These are phyloP conservation scores for Mastigias papua DNA, from an alignment of 30 jellyfish, hydroid and myxozoan genomes.

Conservation along the genomic window DNA sequence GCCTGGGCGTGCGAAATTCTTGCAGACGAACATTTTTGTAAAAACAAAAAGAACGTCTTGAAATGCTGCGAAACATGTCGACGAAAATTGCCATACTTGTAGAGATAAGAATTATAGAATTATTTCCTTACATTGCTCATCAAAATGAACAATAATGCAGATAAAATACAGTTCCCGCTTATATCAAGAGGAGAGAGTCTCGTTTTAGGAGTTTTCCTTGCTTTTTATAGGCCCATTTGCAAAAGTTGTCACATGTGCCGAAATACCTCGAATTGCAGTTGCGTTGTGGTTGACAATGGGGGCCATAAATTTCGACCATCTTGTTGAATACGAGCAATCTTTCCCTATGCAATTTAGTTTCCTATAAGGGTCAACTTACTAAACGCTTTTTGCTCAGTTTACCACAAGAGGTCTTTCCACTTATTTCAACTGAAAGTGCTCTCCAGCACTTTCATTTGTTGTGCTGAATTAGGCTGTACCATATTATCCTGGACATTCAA, in stretches of 20 bases:
- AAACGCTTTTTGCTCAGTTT: too few relatives aligned
- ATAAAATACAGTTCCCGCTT: slow-evolving; percentile 1
- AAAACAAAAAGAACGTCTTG: slow-evolving; percentile 40
- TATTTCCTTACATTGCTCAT: not conserved
- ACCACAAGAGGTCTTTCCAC: too few relatives aligned
- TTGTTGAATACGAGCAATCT: too few relatives aligned
- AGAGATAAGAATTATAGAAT: slow-evolving; percentile 20
- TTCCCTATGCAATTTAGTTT: too few relatives aligned
- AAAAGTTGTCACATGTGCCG: not conserved
- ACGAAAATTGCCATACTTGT: slow-evolving; percentile 34
- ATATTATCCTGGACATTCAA: too few relatives aligned
- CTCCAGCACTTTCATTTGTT: too few relatives aligned
- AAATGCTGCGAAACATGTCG: slow-evolving; percentile 86
- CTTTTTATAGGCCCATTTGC: not conserved
- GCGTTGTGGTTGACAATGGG: too few relatives aligned
- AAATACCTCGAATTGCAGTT: not conserved
- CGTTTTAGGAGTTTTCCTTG: not conserved
- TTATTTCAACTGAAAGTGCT: too few relatives aligned
- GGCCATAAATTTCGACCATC: too few relatives aligned
- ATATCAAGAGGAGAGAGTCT: not conserved
- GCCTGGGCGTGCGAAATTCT: slow-evolving; percentile 88
- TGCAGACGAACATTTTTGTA: slow-evolving; percentile 70
- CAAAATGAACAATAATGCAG: slow-evolving; percentile 7
- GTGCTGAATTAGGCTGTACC: too few relatives aligned
- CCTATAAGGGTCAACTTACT: too few relatives aligned